Evolutionary conservation across 2,888 invertebrate species (phyloP).

Genomic region (Maniola hyperantus): DNA sequence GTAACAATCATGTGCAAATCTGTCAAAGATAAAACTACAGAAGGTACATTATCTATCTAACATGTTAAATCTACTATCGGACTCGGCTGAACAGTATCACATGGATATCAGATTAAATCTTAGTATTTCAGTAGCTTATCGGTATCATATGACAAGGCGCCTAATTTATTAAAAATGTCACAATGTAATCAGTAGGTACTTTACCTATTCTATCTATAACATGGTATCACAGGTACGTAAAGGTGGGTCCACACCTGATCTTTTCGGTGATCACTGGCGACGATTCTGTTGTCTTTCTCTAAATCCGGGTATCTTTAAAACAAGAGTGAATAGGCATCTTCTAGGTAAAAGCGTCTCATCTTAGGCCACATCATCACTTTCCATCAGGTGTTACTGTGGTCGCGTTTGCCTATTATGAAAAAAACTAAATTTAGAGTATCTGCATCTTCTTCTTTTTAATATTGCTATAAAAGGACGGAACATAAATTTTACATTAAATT

Average conservation of each 20-base stretch:
- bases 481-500: no score
- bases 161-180: conserved; percentile 27
- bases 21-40: conserved; percentile 16
- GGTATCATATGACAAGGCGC: conserved; percentile 23
- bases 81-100: neutral
- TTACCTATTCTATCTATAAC: neutral
- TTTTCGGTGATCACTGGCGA: neutral
- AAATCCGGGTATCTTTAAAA: no score
- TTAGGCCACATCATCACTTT: no score
- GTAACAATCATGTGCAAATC: neutral
- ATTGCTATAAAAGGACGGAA: no score
- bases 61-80: conserved; percentile 6
- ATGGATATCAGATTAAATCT: conserved; percentile 17
- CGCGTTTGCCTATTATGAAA: no score
- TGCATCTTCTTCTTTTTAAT: no score
- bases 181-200: conserved; percentile 21
- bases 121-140: conserved; percentile 34
- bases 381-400: no score
- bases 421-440: no score
- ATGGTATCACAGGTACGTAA: neutral
- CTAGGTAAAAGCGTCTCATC: no score
- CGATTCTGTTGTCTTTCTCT: no score
- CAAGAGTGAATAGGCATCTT: no score
- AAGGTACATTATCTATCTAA: neutral
- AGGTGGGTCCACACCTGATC: neutral